Evolutionary conservation across 2,113 vertebrate species (phyloP).

Genomic region (Jacana jacana): DNA sequence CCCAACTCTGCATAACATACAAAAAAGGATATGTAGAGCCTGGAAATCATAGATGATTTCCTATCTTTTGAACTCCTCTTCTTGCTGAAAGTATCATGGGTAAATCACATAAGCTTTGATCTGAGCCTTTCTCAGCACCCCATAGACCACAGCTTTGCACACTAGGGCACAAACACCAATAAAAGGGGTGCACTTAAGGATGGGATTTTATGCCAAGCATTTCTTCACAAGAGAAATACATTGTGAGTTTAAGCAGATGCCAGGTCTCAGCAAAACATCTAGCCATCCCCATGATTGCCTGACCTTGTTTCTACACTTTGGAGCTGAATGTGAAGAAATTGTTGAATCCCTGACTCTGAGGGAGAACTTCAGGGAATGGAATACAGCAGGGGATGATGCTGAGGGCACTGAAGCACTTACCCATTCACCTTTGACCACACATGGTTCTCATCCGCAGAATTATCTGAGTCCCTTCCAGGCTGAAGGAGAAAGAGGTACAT

Average conservation of each 20-base stretch:
- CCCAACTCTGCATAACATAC: not conserved
- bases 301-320: not conserved
- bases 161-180: not conserved
- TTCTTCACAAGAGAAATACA: not conserved
- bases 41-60: not conserved
- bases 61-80: not conserved
- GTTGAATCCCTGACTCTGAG: not conserved
- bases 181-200: not conserved
- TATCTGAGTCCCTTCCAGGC: not conserved
- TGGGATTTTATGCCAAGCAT: constrained; percentile 23
- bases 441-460: not conserved
- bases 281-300: not conserved
- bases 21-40: not conserved
- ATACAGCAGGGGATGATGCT: not conserved
- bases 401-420: not conserved
- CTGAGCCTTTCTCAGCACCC: not conserved
- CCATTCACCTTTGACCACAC: not conserved
- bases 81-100: not conserved
- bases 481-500: not conserved
- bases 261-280: not conserved
- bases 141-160: not conserved
- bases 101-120: constrained; percentile 24
- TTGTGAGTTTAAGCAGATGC: not conserved
- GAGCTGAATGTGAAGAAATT: not conserved
- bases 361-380: not conserved